Conservation (phyloP, 2,797 vertebrate genomes). For the Picus viridis region DNA sequence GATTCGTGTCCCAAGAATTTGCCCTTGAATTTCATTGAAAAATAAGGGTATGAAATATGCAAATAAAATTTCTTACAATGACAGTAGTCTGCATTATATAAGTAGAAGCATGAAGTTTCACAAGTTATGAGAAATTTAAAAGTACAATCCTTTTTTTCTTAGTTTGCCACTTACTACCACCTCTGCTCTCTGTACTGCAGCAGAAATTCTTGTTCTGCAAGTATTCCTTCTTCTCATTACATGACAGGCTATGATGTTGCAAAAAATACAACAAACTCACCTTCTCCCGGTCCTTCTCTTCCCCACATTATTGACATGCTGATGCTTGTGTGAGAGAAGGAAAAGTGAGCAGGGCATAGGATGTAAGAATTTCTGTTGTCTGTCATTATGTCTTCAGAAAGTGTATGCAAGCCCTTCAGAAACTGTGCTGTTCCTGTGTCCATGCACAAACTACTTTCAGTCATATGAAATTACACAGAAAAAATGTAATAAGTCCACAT, state of each 20-base stretch:
- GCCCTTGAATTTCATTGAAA: background rate
- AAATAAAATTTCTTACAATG: background rate
- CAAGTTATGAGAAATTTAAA: background rate
- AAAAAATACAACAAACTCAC: background rate
- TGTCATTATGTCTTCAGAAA: background rate
- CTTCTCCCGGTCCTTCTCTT: background rate
- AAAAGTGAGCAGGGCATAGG: background rate
- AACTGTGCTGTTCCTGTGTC: background rate
- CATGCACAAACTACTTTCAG: background rate
- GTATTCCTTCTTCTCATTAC: background rate
- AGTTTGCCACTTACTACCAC: background rate
- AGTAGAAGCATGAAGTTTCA: background rate
- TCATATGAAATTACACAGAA: background rate
- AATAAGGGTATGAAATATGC: background rate
- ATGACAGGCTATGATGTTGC: background rate
- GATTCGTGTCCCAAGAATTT: background rate
- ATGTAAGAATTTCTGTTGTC: background rate
- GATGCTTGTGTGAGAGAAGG: rapidly evolving
- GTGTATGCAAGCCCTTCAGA: background rate
- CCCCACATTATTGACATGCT: background rate
- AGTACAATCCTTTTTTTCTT: background rate
- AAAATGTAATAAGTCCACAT: background rate
- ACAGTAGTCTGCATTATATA: background rate
- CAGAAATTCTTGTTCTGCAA: background rate
- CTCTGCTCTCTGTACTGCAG: background rate